These are phyloP conservation scores for Notospermus geniculatus DNA, from an alignment of 1,140 invertebrate species.

Conservation along the genomic window DNA sequence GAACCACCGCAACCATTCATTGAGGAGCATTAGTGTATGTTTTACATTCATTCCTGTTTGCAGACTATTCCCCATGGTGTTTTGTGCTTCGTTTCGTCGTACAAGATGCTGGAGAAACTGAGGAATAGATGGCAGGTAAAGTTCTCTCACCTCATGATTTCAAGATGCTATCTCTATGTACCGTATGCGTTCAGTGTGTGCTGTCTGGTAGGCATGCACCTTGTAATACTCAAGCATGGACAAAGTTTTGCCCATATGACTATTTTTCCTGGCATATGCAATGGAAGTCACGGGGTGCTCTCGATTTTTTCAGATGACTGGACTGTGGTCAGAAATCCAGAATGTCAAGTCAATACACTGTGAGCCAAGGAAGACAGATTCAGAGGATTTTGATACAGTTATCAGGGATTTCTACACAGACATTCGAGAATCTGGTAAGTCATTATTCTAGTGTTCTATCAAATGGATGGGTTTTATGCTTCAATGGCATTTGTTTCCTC, in stretches of 20 bases:
- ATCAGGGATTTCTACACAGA: slow-evolving; percentile 61
- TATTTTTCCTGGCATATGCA: no score
- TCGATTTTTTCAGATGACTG: slow-evolving; percentile 50
- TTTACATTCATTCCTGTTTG: background rate
- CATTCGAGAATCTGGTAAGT: slow-evolving; percentile 38
- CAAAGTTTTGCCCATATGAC: no score
- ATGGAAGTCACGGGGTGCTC: background rate
- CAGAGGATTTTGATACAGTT: slow-evolving; percentile 55
- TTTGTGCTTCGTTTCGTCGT: slow-evolving; percentile 78
- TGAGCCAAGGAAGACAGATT: slow-evolving; percentile 60
- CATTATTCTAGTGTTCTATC: no score
- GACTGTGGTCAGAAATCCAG: slow-evolving; percentile 59
- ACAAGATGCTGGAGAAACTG: slow-evolving; percentile 66
- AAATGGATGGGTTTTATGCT: no score
- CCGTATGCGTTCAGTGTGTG: no score
- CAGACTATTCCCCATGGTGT: slow-evolving; percentile 70
- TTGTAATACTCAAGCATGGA: no score
- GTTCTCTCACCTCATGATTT: no score
- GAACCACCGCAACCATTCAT: no score
- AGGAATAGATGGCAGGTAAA: slow-evolving; percentile 51
- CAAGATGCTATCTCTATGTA: no score
- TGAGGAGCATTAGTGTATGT: no score
- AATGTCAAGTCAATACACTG: slow-evolving; percentile 61
- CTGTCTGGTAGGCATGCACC: slow-evolving; percentile 20
- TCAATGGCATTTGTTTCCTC: no score